phyloP scores from a whole-genome alignment of 2,888 invertebrate species.

The Drosophila flavopinicola region DNA sequence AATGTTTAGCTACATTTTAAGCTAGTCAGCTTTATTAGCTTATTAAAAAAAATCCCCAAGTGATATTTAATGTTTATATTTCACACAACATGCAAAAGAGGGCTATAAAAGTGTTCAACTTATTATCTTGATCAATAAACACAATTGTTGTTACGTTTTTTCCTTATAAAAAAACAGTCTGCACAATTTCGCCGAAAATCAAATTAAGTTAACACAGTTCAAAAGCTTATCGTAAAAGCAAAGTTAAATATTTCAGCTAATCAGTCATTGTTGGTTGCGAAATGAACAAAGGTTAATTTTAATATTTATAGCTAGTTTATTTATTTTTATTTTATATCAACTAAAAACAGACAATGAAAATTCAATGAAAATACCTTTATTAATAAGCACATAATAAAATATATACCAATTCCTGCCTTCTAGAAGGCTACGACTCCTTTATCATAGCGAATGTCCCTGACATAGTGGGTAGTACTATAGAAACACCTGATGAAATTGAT shows the following conservation, averaged over 20 bases:
- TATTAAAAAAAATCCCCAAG: too few species aligned
- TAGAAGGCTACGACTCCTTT: not conserved
- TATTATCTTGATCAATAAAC: constrained; percentile 2
- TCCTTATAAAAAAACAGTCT: not conserved
- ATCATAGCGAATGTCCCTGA: not conserved
- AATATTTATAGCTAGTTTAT: not conserved
- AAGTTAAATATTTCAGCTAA: not conserved
- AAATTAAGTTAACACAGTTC: constrained; percentile 9
- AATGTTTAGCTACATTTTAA: too few species aligned
- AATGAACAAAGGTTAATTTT: not conserved
- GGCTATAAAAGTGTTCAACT: not conserved
- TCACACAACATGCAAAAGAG: not conserved
- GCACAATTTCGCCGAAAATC: constrained; percentile 1
- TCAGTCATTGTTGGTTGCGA: constrained; percentile 3
- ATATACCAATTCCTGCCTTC: not conserved
- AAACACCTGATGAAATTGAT: constrained; percentile 12
- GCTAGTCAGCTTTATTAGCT: too few species aligned
- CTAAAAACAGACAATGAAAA: not conserved
- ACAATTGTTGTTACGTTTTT: not conserved
- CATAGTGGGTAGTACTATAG: not conserved
- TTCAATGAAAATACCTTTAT: not conserved
- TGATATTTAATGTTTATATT: too few species aligned
- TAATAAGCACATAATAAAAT: too few species aligned
- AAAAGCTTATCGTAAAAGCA: constrained; percentile 16
- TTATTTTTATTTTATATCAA: not conserved